Evolutionary conservation across 2,888 invertebrate genomes (phyloP).

Genomic region (Xanthorhoe spadicearia): DNA sequence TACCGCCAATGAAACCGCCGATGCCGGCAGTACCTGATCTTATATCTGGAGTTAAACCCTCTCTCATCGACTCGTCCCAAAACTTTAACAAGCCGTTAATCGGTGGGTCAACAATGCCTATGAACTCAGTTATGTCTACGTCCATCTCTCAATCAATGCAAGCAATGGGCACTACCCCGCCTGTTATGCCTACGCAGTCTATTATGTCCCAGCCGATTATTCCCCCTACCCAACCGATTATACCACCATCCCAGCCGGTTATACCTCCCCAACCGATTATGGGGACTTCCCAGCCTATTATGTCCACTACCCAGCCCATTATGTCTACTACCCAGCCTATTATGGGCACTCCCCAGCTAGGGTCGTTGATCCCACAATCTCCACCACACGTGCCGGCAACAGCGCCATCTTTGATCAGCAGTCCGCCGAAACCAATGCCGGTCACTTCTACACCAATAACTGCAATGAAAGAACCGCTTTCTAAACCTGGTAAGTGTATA

Average conservation of each 20-base stretch:
- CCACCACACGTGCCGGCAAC: slow-evolving; percentile 58
- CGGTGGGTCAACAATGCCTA: slow-evolving; percentile 38
- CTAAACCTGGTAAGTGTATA: slow-evolving; percentile 72
- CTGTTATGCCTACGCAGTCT: neutral
- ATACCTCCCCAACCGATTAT: slow-evolving; percentile 29
- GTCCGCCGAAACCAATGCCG: slow-evolving; percentile 67
- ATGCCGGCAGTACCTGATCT: slow-evolving; percentile 65
- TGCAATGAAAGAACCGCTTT: slow-evolving; percentile 66
- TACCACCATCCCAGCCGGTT: slow-evolving; percentile 33
- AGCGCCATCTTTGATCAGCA: slow-evolving; percentile 60
- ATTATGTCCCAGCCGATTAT: slow-evolving; percentile 28
- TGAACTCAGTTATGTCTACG: slow-evolving; percentile 29
- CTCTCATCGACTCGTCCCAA: slow-evolving; percentile 43
- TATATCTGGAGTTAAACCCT: slow-evolving; percentile 69
- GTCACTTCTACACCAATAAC: slow-evolving; percentile 76
- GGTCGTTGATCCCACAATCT: slow-evolving; percentile 47
- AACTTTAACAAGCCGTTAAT: slow-evolving; percentile 53
- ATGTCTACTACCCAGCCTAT: slow-evolving; percentile 38
- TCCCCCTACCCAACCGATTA: slow-evolving; percentile 33
- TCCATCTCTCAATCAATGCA: slow-evolving; percentile 27
- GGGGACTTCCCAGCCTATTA: slow-evolving; percentile 33
- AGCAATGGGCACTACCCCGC: neutral
- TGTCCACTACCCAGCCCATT: slow-evolving; percentile 39
- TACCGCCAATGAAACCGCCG: slow-evolving; percentile 55
- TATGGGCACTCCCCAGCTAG: slow-evolving; percentile 25